Evolutionary conservation across 1,140 invertebrate genomes (phyloP).

Genomic region (Heliconius himera): DNA sequence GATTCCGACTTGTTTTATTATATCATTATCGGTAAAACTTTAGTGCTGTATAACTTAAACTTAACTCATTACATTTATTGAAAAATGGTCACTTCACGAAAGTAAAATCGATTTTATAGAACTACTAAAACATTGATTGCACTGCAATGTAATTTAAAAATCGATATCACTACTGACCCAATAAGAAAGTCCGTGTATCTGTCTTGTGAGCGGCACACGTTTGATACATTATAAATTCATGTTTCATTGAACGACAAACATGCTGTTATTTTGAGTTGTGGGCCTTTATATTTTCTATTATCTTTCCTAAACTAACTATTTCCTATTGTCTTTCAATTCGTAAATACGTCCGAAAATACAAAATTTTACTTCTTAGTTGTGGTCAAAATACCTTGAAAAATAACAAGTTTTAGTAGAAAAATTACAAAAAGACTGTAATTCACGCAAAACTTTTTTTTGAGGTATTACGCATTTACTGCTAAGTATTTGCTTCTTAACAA

Average conservation of each 20-base stretch:
- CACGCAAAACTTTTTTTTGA: background rate
- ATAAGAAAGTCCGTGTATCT: slow-evolving; percentile 6
- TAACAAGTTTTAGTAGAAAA: background rate
- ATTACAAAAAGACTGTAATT: background rate
- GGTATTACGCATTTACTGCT: background rate
- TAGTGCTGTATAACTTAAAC: too few species aligned
- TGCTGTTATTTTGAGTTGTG: background rate
- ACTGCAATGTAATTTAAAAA: slow-evolving; percentile 32
- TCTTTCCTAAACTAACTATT: too few species aligned
- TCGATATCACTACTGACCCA: slow-evolving; percentile 31
- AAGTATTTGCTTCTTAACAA: background rate
- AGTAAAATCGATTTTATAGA: background rate
- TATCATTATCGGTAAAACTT: too few species aligned
- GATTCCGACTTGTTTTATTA: too few species aligned
- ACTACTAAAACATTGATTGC: slow-evolving; percentile 35
- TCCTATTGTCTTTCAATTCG: too few species aligned
- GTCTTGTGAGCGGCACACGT: background rate
- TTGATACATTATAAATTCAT: slow-evolving; percentile 1
- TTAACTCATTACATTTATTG: background rate
- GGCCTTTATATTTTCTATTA: too few species aligned
- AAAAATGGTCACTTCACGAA: background rate
- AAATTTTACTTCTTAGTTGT: too few species aligned
- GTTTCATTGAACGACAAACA: background rate
- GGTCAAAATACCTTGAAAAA: background rate
- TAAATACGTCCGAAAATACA: too few species aligned